Base-by-base conservation (phyloP, 1,140 invertebrate species). In the Heterodera schachtii region DNA sequence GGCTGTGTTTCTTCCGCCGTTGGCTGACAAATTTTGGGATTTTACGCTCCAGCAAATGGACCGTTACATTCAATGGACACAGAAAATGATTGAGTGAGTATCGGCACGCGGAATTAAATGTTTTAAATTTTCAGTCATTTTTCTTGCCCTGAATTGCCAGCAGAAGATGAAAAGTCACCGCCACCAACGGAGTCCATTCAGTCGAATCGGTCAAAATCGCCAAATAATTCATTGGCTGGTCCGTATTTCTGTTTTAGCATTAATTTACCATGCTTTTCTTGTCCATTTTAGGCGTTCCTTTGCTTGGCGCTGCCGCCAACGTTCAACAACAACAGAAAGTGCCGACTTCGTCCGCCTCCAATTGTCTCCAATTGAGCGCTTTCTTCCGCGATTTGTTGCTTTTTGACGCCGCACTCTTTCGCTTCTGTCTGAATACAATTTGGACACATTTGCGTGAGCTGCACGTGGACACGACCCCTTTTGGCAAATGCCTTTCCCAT, bases 21-120 rank as follows among this genome's bases (percentile, higher is more conserved):
- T 85, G 31, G 69, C 81, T 5, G 66, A 86, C 47, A 84, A 81
- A 57, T 76, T 84, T 71, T 85, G 84, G 84, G 85, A 85, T 7
- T 85, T 87, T 44, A 79, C 81, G 19, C 67, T 85, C 47, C 69
- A 85, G 21, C 46, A 78, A 19, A 71, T 85, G 73, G 52, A 83
- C 8, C 21, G 73, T 19, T 85, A 85, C 80, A 46, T 67, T 1
- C 81, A 87, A 60, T 85, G 84, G 84, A 44, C 66, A 8, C 43
- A 70, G 52, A 77, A 31, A 43, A 11, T 84, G 41, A 79, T 49
- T 44, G 67, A 70, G 82, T 83, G 41, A 16, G 82, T 16, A 6
- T 52, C 13, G 5, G 9, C 31, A 5, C 16, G 3, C 41, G 69
- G 46, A 71, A 52, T 52, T 52, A 1, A 11, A 8, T 52, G 11